Conservation (phyloP, 2,888 invertebrate species). For the Drosophila eohydei region DNA sequence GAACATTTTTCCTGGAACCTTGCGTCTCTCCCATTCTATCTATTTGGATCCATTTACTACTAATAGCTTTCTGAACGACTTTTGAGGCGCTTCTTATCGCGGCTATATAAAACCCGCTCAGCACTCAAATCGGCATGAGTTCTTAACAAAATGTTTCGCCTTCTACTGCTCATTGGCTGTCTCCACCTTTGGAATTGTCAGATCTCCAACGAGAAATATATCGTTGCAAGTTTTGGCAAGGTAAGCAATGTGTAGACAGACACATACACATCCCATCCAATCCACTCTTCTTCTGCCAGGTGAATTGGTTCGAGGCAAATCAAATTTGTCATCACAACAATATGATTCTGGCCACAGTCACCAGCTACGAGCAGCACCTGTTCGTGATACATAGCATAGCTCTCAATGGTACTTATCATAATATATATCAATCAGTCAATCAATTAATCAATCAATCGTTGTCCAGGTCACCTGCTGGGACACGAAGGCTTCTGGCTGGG, state of each 20-base stretch:
- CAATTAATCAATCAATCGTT: too few relatives aligned
- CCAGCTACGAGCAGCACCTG: constrained; percentile 33
- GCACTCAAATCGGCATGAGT: not conserved
- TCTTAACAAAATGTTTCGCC: constrained; percentile 41
- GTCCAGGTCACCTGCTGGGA: constrained; percentile 32
- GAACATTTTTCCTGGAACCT: too few relatives aligned
- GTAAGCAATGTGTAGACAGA: constrained; percentile 9
- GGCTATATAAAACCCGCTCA: constrained; percentile 36
- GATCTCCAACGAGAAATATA: constrained; percentile 25
- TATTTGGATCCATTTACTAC: not conserved
- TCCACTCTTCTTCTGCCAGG: constrained; percentile 22
- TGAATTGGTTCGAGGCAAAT: constrained; percentile 57
- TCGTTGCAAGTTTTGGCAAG: constrained; percentile 38
- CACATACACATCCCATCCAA: not conserved
- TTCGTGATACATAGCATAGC: constrained; percentile 37
- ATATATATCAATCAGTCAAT: not conserved
- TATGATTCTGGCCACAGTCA: constrained; percentile 54
- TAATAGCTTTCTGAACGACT: constrained; percentile 61
- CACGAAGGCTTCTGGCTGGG: constrained; percentile 58
- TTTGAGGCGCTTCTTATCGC: constrained; percentile 30
- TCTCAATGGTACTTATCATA: constrained; percentile 21
- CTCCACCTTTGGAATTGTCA: constrained; percentile 23
- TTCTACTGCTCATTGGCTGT: constrained; percentile 37
- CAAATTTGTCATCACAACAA: constrained; percentile 45
- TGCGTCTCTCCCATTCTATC: too few relatives aligned